Evolutionary conservation across 2,797 vertebrate genomes (phyloP).

Genomic region (Xiphophorus birchmanni): DNA sequence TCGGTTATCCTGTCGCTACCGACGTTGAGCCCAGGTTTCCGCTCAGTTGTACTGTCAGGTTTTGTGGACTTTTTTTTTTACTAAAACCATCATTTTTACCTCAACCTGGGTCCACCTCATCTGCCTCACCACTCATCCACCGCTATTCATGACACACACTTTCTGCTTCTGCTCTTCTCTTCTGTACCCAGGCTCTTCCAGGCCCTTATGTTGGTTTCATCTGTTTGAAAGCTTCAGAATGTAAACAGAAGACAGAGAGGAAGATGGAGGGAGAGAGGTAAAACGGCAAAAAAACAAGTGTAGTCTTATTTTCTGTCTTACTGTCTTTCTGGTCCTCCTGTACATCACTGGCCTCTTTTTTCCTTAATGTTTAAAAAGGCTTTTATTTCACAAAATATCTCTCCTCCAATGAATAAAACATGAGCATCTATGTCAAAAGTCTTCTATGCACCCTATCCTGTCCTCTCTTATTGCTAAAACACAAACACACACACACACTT

Average conservation of each 20-base stretch:
- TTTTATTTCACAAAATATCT: slow-evolving; percentile 77
- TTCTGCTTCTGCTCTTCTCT: slow-evolving; percentile 32
- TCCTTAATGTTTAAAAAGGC: slow-evolving; percentile 76
- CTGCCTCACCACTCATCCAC: too few relatives aligned
- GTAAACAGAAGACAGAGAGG: slow-evolving; percentile 67
- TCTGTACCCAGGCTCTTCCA: slow-evolving; percentile 62
- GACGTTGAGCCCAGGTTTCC: too few relatives aligned
- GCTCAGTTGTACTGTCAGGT: too few relatives aligned
- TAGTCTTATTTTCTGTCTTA: slow-evolving; percentile 64
- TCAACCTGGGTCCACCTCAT: too few relatives aligned
- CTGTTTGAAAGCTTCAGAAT: slow-evolving; percentile 68
- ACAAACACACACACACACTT: slow-evolving; percentile 25
- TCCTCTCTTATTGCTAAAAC: slow-evolving; percentile 27
- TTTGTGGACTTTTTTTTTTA: too few relatives aligned
- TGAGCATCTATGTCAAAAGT: slow-evolving; percentile 61
- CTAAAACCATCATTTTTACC: too few relatives aligned
- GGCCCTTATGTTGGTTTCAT: slow-evolving; percentile 61
- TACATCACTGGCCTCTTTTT: slow-evolving; percentile 48
- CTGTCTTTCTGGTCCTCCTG: slow-evolving; percentile 5
- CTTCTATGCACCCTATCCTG: slow-evolving; percentile 47
- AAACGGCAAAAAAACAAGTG: slow-evolving; percentile 66
- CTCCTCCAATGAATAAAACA: slow-evolving; percentile 79
- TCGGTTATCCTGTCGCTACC: too few relatives aligned
- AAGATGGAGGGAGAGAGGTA: slow-evolving; percentile 59
- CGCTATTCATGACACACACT: not conserved